Conservation (phyloP, 30 jellyfish, hydroid and myxozoan genomes). For the Sanderia malayensis region DNA sequence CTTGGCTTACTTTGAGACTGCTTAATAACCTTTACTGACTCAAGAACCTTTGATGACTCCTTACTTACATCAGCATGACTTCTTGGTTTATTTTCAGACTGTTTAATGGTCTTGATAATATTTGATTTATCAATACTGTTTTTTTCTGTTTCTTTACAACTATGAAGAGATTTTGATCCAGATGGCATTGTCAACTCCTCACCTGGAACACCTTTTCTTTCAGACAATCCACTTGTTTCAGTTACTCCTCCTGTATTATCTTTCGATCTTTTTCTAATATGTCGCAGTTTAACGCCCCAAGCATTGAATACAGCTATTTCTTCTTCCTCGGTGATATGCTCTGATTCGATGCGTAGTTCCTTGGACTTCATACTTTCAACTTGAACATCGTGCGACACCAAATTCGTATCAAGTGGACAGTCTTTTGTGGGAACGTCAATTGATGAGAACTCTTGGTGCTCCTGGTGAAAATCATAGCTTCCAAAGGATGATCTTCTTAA, state of each 20-base stretch:
- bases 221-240: neutral
- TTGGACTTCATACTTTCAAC: neutral
- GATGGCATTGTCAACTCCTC: too few species aligned
- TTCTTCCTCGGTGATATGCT: slow-evolving; percentile 37
- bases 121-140: neutral
- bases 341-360: neutral
- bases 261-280: neutral
- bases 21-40: too few species aligned
- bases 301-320: slow-evolving; percentile 58
- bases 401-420: neutral
- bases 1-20: too few species aligned
- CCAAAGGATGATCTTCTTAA: slow-evolving; percentile 47
- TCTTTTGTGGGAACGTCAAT: neutral
- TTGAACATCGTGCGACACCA: slow-evolving; percentile 52
- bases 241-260: neutral
- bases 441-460: neutral
- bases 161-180: neutral
- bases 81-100: neutral
- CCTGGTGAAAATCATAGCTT: neutral
- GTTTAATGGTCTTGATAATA: neutral
- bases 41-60: neutral
- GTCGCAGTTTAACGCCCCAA: slow-evolving; percentile 69
- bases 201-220: too few species aligned
- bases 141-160: neutral
- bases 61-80: neutral